These are phyloP conservation scores for Triops longicaudatus DNA, from an alignment of 1,140 invertebrate genomes.

Conservation along the genomic window DNA sequence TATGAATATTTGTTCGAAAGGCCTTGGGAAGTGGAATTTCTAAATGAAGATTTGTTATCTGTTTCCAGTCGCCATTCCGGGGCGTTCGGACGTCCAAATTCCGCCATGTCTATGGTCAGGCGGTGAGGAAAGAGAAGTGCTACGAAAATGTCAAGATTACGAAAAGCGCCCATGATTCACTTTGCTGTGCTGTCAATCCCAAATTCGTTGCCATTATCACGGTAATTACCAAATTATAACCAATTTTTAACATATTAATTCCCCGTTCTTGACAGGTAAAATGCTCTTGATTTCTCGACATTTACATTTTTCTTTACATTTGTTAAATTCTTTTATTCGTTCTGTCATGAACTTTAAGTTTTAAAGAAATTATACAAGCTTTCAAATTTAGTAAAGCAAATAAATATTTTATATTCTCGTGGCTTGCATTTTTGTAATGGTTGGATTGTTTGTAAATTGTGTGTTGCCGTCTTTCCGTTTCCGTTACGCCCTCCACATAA, in stretches of 20 bases:
- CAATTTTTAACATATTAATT: slow-evolving; percentile 36
- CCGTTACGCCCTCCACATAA: no score
- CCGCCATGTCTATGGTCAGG: slow-evolving; percentile 83
- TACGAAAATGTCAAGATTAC: slow-evolving; percentile 91
- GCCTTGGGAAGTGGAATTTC: neutral
- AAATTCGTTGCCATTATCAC: slow-evolving; percentile 76
- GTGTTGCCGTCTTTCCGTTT: no score
- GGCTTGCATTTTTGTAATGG: no score
- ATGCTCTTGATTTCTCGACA: neutral
- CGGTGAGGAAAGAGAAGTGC: slow-evolving; percentile 75
- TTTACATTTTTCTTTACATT: neutral
- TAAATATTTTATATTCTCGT: no score
- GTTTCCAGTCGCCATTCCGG: slow-evolving; percentile 61
- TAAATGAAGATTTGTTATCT: slow-evolving; percentile 24
- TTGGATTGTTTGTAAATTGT: no score
- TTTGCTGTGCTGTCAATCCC: slow-evolving; percentile 86
- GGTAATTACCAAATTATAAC: no score
- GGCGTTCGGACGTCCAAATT: slow-evolving; percentile 83
- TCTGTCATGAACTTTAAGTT: no score
- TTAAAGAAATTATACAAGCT: no score
- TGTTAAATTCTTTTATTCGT: no score
- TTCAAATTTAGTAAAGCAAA: no score
- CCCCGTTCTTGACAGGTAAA: slow-evolving; percentile 36
- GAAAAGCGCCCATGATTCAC: slow-evolving; percentile 81
- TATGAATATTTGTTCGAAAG: neutral